Evolutionary conservation across 2,113 vertebrate genomes (phyloP).

Genomic region (Smithornis capensis): DNA sequence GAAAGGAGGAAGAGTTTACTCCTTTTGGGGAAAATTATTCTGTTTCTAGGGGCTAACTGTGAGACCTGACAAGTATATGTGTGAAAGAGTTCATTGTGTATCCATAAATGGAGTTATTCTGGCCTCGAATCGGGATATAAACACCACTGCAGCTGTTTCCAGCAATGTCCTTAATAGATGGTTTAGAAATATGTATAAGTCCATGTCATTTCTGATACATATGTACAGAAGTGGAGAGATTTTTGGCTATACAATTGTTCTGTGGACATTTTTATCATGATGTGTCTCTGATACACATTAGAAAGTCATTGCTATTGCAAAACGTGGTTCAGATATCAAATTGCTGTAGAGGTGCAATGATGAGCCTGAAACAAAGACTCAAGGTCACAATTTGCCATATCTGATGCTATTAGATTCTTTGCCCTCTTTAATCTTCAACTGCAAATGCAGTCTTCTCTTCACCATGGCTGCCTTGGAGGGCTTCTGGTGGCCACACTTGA

Average conservation of each 20-base stretch:
- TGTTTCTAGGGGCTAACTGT: not conserved
- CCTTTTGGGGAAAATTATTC: not conserved
- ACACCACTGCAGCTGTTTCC: not conserved
- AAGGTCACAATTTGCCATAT: not conserved
- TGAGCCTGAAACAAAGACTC: not conserved
- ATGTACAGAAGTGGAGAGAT: not conserved
- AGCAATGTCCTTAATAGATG: not conserved
- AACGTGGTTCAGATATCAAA: not conserved
- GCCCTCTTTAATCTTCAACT: not conserved
- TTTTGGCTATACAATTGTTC: rapidly evolving
- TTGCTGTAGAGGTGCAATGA: not conserved
- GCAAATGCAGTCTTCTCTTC: not conserved
- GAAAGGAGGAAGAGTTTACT: not conserved
- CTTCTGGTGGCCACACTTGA: not conserved
- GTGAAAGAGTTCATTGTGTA: not conserved
- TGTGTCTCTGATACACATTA: not conserved
- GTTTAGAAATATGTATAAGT: not conserved
- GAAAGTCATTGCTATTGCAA: not conserved
- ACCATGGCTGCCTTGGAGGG: rapidly evolving
- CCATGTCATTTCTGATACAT: not conserved
- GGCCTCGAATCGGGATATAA: not conserved
- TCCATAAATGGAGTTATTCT: not conserved
- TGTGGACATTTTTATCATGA: not conserved
- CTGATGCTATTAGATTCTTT: not conserved
- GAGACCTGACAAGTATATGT: not conserved